Base-by-base conservation (phyloP, 2,797 vertebrate species). In the Iguana delicatissima region DNA sequence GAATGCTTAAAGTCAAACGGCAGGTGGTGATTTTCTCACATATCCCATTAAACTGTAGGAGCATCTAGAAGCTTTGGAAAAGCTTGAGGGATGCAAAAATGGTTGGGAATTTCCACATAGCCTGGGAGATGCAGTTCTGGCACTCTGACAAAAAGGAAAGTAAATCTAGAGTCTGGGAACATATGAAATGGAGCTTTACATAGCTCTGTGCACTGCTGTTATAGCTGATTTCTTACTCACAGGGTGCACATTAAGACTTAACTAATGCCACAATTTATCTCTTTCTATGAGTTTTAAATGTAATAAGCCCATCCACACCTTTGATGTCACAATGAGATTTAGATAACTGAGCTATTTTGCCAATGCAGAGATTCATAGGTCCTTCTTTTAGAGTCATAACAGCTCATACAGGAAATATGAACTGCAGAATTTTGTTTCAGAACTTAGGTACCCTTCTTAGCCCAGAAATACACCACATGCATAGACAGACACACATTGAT, bases 351-450 rank as follows among this genome's bases (percentile, higher is more conserved):
- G 18, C 67, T 55, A 73, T 55, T 74, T 74, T 24, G 13, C 69
- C 26, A 29, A 29, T 67, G 12, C 6, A 79, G 24, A 6, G 14
- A 13, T 79, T 87, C 42, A 50, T n/a, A 32, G 32, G 24, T 32
- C 22, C 3, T 20, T 38, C 55, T 62, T 35, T 87, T 35, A 67
- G 13, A 29, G 32, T 52, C 76, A 80, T 20, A 67, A 32, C 59
- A 67, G 18, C 29, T 77, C 20, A 87, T 50, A 80, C 32, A 69
- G 46, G 55, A 81, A 57, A 16, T 18, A 69, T 42, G 77, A 14
- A 57, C 84, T 90, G 89, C 59, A 90, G 32, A 38, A 46, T 88
- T 24, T 50, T 22, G 29, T 84, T 89, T 72, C 92, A 92, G 35
- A 82, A 69, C 35, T 67, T 80, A 13, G 64, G 6, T 64, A 42